Percentiles rank a stretch among this genome's conserved stretches.
Evolutionary conservation across 35 echinoderm and acorn worm species (phyloP).

Genomic region (Hemicentrotus pulcherrimus): DNA sequence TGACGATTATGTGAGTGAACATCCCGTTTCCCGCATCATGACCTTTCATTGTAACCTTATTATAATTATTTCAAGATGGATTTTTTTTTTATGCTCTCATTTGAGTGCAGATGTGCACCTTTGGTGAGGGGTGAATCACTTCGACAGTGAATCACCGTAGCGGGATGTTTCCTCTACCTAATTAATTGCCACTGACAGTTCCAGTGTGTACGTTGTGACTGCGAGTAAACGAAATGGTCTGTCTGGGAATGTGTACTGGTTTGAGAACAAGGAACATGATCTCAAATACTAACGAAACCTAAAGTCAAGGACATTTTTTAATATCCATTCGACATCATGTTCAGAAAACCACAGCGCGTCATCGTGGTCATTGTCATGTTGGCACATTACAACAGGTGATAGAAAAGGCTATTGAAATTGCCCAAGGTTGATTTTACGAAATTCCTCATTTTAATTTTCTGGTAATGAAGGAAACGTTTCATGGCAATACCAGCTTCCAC

Average conservation of each 20-base stretch:
- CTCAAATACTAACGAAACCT: too few relatives aligned
- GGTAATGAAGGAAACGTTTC: too few relatives aligned
- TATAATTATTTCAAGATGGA: neutral
- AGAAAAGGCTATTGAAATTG: too few relatives aligned
- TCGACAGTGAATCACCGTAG: neutral
- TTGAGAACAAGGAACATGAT: too few relatives aligned
- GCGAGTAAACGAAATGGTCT: neutral
- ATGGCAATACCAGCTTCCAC: too few relatives aligned
- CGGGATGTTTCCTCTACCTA: neutral
- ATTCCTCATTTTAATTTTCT: too few relatives aligned
- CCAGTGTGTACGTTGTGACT: neutral
- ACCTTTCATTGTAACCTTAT: neutral
- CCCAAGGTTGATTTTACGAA: too few relatives aligned
- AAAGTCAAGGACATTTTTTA: too few relatives aligned
- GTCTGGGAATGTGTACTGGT: neutral
- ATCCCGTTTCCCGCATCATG: neutral
- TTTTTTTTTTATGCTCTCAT: neutral
- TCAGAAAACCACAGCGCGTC: too few relatives aligned
- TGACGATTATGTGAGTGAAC: neutral
- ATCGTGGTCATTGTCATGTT: too few relatives aligned
- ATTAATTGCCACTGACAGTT: neutral
- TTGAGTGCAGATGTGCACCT: neutral
- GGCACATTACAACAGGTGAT: too few relatives aligned
- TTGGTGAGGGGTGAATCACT: neutral
- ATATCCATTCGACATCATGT: too few relatives aligned